A percentile compares a stretch with the other conserved stretches of the same genome.
These are phyloP conservation scores for Hippoglossus stenolepis DNA, from an alignment of 2,113 vertebrate species.

Conservation along the genomic window DNA sequence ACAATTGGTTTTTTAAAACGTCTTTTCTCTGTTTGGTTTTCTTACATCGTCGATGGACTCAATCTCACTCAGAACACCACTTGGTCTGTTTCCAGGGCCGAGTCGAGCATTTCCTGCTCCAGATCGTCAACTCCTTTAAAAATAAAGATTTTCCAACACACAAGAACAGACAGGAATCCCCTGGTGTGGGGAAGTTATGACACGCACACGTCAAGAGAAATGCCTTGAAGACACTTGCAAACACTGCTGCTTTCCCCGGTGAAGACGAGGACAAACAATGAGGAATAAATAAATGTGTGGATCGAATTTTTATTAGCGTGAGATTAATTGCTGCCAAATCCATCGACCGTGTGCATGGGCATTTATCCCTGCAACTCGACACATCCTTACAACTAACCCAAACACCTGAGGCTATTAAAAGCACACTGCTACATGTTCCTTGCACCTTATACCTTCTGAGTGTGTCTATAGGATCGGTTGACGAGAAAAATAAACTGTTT, in stretches of 20 bases:
- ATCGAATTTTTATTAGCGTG: constrained; percentile 42
- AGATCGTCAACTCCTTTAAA: background rate
- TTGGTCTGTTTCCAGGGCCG: constrained; percentile 1
- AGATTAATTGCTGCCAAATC: constrained; percentile 12
- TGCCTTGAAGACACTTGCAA: constrained; percentile 37
- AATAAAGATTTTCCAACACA: constrained; percentile 32
- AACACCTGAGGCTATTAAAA: constrained; percentile 50
- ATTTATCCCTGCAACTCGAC: constrained; percentile 3
- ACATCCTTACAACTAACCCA: constrained; percentile 1
- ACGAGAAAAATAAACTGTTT: constrained; percentile 55
- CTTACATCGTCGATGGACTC: background rate
- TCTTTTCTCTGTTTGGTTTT: background rate
- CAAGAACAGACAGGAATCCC: constrained; percentile 58
- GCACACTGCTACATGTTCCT: constrained; percentile 20
- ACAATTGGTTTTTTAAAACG: too few relatives aligned
- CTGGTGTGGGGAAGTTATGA: constrained; percentile 37
- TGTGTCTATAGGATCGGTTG: constrained; percentile 53
- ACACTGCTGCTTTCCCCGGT: constrained; percentile 26
- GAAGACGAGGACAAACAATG: constrained; percentile 30
- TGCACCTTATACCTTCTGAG: constrained; percentile 14
- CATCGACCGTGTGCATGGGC: constrained; percentile 7
- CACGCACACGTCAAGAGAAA: constrained; percentile 45
- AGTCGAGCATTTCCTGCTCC: background rate
- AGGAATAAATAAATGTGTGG: constrained; percentile 41
- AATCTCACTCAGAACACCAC: background rate